Evolutionary conservation across 2,797 vertebrate genomes (phyloP).

Genomic region (Phoxinus dragarum): DNA sequence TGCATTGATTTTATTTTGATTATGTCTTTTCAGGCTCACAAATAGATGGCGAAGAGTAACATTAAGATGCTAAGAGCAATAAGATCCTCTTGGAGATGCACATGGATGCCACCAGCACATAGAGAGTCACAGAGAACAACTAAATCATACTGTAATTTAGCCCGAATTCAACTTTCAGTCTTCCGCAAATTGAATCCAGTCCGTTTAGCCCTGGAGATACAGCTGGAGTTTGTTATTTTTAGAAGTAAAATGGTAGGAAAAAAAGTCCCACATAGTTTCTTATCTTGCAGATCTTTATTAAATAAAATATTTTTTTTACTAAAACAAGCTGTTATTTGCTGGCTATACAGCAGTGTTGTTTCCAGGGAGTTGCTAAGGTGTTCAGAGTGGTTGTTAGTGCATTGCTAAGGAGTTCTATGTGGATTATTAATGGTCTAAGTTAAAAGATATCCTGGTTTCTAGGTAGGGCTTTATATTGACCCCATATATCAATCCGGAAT

Average conservation of each 20-base stretch:
- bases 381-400: not conserved
- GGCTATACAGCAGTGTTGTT: not conserved
- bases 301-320: not conserved
- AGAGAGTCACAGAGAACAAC: not conserved
- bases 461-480: not conserved
- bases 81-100: not conserved
- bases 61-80: not conserved
- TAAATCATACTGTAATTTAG: not conserved
- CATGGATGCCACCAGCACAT: not conserved
- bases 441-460: not conserved
- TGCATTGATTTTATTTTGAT: not conserved
- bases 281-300: not conserved
- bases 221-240: conserved; percentile 11
- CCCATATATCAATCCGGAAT: not conserved
- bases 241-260: conserved; percentile 6
- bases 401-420: not conserved
- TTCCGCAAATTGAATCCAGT: not conserved
- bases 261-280: not conserved
- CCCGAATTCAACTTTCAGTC: not conserved
- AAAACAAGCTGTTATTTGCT: not conserved
- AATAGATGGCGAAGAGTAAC: not conserved
- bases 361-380: not conserved
- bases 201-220: not conserved
- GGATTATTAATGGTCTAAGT: not conserved
- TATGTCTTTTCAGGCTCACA: not conserved